Evolutionary conservation across 2,888 invertebrate genomes (phyloP).

Genomic region (Apotomis turbidana): DNA sequence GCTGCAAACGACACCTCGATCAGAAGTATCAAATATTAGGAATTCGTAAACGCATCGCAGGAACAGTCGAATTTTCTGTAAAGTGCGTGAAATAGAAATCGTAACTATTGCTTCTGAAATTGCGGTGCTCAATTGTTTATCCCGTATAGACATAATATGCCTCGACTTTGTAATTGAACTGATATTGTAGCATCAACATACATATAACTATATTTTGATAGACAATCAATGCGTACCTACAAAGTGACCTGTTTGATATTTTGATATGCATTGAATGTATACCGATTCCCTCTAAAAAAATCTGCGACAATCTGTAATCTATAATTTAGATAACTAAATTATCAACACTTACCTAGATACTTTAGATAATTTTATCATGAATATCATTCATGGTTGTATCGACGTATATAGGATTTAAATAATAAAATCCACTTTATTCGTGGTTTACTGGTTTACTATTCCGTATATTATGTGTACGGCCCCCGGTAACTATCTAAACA

Average conservation of each 20-base stretch:
- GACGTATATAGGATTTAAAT: constrained; percentile 7
- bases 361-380: constrained; percentile 14
- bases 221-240: constrained; percentile 34
- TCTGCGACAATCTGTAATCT: neutral
- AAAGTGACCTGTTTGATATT: constrained; percentile 40
- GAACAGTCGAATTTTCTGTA: too few relatives aligned
- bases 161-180: constrained; percentile 6
- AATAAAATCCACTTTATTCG: neutral
- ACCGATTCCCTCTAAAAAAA: constrained; percentile 10
- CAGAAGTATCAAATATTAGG: too few relatives aligned
- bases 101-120: neutral
- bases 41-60: too few relatives aligned
- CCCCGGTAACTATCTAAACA: constrained; percentile 9
- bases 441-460: neutral
- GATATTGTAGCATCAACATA: neutral
- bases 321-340: constrained; percentile 19
- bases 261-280: constrained; percentile 35
- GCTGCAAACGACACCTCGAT: too few relatives aligned
- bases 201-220: constrained; percentile 19
- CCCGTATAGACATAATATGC: neutral
- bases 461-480: neutral
- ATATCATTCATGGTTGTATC: neutral
- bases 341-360: neutral
- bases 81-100: neutral
- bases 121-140: neutral